Base-by-base conservation (phyloP, 2,888 invertebrate species). In the Drosophila multiciliata region DNA sequence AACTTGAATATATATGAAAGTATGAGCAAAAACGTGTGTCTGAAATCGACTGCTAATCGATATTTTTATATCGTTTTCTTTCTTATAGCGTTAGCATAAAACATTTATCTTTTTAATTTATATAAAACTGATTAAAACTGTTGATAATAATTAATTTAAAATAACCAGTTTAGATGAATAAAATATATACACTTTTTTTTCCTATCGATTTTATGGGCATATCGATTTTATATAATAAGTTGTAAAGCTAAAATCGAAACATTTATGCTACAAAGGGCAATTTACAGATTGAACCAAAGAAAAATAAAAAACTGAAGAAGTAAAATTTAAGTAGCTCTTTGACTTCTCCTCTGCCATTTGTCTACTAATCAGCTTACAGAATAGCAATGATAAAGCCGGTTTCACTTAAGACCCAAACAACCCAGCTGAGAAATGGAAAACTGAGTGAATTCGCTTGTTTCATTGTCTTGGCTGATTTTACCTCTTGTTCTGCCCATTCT, bases 401-500 rank as follows among this genome's bases (percentile, higher is more conserved):
- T 66, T 53, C n/a, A 50, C n/a, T 15, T 50, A n/a, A 42, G 29
- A 17, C 42, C 15, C 29, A 23, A 23, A 1, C 17, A 55, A 55
- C 26, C 36, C 36, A 26, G 8, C n/a, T 64, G 65, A 35, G 65
- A 53, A 66, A 42, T 52, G 38, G 38, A 33, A 50, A 66, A 29
- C 15, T 49, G 55, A 49, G 11, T 55, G 67, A 55, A 66, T 67
- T 58, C 49, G 29, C 42, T 50, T 32, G 36, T 49, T 38, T 29
- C n/a, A 35, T 32, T 45, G 60, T 38, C 26, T 64, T 52, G 26
- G 20, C 26, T 26, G 49, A 12, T n/a, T 61, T 61, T 60, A 57
- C 50, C 60, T 72, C 66, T 55, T 42, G n/a, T n/a, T 40, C 17
- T 49, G 40, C 40, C 15, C 60, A 55, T 78, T 88, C 72, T 88